These are phyloP conservation scores for Ophion costatus DNA, from an alignment of 2,888 invertebrate species.

Conservation along the genomic window DNA sequence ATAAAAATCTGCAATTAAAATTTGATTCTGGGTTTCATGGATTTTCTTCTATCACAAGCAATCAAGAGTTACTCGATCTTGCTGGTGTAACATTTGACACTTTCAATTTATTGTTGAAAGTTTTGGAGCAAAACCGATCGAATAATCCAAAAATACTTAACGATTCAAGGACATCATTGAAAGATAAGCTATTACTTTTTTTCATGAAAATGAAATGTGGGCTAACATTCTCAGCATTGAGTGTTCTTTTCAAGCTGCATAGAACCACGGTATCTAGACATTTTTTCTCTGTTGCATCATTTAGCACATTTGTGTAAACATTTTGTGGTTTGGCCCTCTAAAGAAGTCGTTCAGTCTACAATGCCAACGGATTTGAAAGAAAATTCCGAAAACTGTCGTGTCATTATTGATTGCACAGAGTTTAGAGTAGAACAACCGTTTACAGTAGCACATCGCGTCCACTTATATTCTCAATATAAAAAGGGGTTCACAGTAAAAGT, in stretches of 20 bases:
- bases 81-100: conserved; percentile 35
- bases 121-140: neutral
- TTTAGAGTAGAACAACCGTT: conserved; percentile 40
- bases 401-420: conserved; percentile 64
- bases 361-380: conserved; percentile 54
- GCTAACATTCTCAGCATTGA: conserved; percentile 53
- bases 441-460: conserved; percentile 35
- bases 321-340: conserved; percentile 56
- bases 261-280: conserved; percentile 67
- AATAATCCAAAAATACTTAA: no score
- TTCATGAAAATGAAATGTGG: conserved; percentile 64
- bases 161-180: neutral
- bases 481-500: conserved; percentile 59
- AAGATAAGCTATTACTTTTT: conserved; percentile 42
- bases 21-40: conserved; percentile 24
- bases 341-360: conserved; percentile 47
- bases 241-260: conserved; percentile 60
- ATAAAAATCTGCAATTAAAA: conserved; percentile 25
- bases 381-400: conserved; percentile 49
- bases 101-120: conserved; percentile 35
- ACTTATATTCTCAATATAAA: conserved; percentile 62
- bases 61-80: conserved; percentile 44
- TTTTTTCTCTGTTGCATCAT: conserved; percentile 49
- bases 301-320: conserved; percentile 56
- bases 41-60: conserved; percentile 33